Base-by-base conservation (phyloP, 2,888 invertebrate species). In the Thyatira batis region DNA sequence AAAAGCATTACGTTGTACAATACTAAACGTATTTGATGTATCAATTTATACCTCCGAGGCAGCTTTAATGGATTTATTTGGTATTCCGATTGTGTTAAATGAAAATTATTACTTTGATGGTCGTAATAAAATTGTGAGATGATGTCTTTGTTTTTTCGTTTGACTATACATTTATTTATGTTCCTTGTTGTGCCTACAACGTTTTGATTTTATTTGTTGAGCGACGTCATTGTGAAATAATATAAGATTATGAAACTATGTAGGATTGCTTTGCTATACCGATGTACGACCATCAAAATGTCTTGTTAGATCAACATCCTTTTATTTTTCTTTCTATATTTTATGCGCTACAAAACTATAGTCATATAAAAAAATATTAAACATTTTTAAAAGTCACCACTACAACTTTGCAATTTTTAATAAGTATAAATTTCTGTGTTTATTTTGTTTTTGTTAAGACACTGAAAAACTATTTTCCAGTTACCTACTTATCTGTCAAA, bases 1-100 rank as follows among this genome's bases (percentile, higher is more conserved):
- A 85, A 86, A 84, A 88, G 87, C 87, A 73, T 80, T 80, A 67
- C 71, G 66, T 60, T 87, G 86, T 85, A 71, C 66, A 68, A 66
- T 69, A 73, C 67, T 76, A 79, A 80, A 73, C 67, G 69, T 81
- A 79, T 84, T 84, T 83, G 82, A 84, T 77, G 71, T 81, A 80
- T 81, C 81, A 86, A 85, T 85, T 81, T 73, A 77, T 69, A 73
- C 71, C 53, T 57, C 60, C 53, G 57, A 55, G 55, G 71, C 64
- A 69, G 60, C 63, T 76, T 71, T 80, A 85, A 86, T 84, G 84
- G 80, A 76, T 78, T 80, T 83, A 73, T 82, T 76, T 67, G 57
- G 76, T 85, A 72, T 62, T 53, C 53, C 61, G 58, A 65, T 68
- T 76, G 79, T 79, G 83, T 76, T 78, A 80, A 81, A 76, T 70